Base-by-base conservation (phyloP, 2,888 invertebrate species). In the Limnephilus auricula region DNA sequence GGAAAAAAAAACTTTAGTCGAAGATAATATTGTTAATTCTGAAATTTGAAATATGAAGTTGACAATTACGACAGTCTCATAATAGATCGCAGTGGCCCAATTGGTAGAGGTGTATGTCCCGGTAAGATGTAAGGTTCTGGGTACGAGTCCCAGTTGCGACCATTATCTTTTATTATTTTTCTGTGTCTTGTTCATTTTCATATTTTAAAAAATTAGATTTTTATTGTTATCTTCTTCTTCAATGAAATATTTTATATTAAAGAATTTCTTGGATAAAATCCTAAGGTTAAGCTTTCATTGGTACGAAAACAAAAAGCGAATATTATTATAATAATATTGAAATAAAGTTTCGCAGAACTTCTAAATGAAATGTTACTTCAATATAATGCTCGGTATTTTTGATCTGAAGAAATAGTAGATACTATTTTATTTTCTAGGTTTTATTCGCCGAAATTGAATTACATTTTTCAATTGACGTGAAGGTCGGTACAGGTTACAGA, bases 211-310 rank as follows among this genome's bases (percentile, higher is more conserved):
- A n/a, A n/a, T n/a, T n/a, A n/a, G n/a, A n/a, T n/a, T n/a, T n/a
- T n/a, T n/a, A n/a, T n/a, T n/a, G n/a, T n/a, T n/a, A n/a, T n/a
- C n/a, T n/a, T n/a, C n/a, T n/a, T n/a, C n/a, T n/a, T n/a, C n/a
- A n/a, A n/a, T n/a, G n/a, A n/a, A n/a, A n/a, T 9, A 3, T 18
- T 25, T 65, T 80, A 86, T 90, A 86, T 90, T 79, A 88, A 88
- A 34, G 37, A 87, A 88, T 78, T 18, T 32, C 87, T 88, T 32
- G 78, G 18, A 5, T 13, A 10, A n/a, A 79, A n/a, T 32, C 34
- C 34, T n/a, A n/a, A 78, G 4, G 78, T 31, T 87, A 10, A 25
- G 25, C 32, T 79, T 88, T 37, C 32, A 88, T 30, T 79, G 30
- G 37, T 78, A 88, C 65, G 37, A 34, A 88, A 88, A 79, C 25